Percentiles rank a stretch among this genome's conserved stretches.
These are phyloP conservation scores for Eubasilissa regina DNA, from an alignment of 1,140 invertebrate species.

Conservation along the genomic window DNA sequence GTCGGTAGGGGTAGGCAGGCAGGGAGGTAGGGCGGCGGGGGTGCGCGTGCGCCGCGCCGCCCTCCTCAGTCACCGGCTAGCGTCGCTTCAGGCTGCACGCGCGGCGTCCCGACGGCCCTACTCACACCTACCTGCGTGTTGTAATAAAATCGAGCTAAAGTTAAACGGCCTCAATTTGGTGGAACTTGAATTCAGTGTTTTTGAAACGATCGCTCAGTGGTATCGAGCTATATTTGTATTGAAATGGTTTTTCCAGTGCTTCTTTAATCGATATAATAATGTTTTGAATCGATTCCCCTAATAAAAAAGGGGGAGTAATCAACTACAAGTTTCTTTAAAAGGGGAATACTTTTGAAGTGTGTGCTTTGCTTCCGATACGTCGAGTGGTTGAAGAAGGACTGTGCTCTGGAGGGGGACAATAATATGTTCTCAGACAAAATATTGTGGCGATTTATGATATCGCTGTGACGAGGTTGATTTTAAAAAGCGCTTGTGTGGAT, in stretches of 20 bases:
- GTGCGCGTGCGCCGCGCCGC: slow-evolving; percentile 41
- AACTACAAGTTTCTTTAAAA: not conserved
- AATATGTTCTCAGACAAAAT: too few relatives aligned
- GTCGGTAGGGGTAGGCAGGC: not conserved
- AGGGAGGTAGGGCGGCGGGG: slow-evolving; percentile 24
- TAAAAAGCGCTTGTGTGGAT: too few relatives aligned
- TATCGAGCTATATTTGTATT: not conserved
- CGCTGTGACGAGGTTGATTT: too few relatives aligned
- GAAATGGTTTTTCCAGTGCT: not conserved
- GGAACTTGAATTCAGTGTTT: not conserved
- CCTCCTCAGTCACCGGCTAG: slow-evolving; percentile 30
- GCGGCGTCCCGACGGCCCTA: not conserved
- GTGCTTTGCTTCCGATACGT: not conserved
- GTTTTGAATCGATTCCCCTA: not conserved
- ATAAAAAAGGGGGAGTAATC: slow-evolving; percentile 30
- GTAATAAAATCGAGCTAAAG: slow-evolving; percentile 21
- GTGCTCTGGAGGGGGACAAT: too few relatives aligned
- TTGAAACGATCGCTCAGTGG: not conserved
- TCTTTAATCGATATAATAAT: not conserved
- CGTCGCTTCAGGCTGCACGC: slow-evolving; percentile 19
- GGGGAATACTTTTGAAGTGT: slow-evolving; percentile 8
- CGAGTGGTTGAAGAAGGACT: not conserved
- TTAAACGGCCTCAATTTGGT: not conserved
- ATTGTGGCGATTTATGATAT: too few relatives aligned
- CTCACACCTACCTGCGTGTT: slow-evolving; percentile 39